Evolutionary conservation across 2,888 invertebrate genomes (phyloP), one percentile per base, ranked within the genome.

Genomic region (Dascillus cervinus): DNA sequence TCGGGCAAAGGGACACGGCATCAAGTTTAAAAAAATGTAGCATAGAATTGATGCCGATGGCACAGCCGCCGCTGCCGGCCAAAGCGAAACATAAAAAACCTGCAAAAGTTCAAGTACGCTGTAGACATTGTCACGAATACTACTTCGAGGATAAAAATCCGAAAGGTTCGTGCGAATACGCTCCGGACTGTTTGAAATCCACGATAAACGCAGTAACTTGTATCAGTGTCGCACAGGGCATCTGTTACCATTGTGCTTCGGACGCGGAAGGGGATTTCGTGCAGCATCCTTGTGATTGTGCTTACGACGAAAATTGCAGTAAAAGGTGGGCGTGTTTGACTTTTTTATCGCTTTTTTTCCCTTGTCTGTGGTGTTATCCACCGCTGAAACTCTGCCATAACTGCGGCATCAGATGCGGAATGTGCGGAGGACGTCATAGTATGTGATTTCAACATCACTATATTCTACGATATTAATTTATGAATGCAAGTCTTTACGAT

Each of bases 281-380:
- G 30, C 77, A 80, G 56, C 87, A 84, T 57, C 90, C 91, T 4
- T 94, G 91, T 70, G 78, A 82, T 42, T 88, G 88, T 65, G 72
- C 67, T 12, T 66, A 69, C n/a, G 80, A 81, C 58, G 73, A 77
- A 39, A 75, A 77, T 37, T 87, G 86, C 65, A 72, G 79, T 32
- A 82, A 82, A 51, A 76, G 89, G 69, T 94, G 94, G 92, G 62
- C 86, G 44, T 86, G 88, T 34, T 67, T 95, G 47, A 79, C 88
- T 13, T 71, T 94, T 39, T 75, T 95, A 31, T 87, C 88, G 37
- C 66, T 92, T 44, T 69, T 94, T 50, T 84, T 94, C 55, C 95
- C 95, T 47, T 95, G 95, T 66, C 72, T 96, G 53, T 95, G 94
- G 77, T 86, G 90, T 67, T 95, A 95, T 70, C 78, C 84, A 52